Percentiles rank a stretch among this genome's conserved stretches.
phyloP scores from a whole-genome alignment of 2,113 vertebrate genomes.

The Embiotoca jacksoni region DNA sequence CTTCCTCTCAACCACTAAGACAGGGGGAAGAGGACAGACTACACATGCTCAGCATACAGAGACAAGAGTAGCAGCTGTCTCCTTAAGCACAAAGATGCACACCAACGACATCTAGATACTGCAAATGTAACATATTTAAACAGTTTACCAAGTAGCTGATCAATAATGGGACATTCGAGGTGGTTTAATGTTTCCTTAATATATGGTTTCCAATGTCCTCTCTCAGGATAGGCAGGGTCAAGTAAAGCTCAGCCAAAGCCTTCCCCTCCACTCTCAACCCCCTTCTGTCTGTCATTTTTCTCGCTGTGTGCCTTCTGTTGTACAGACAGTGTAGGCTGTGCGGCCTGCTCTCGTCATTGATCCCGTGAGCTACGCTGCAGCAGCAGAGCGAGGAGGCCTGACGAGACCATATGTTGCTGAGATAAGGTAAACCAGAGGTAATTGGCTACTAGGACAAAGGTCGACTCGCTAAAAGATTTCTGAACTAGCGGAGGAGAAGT shows the following conservation, averaged over 20 bases:
- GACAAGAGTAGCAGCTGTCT: too few species aligned
- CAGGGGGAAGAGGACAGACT: too few species aligned
- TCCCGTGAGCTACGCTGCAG: background rate
- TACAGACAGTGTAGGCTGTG: constrained; percentile 5
- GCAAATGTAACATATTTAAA: background rate
- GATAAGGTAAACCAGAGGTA: constrained; percentile 43
- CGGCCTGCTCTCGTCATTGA: constrained; percentile 23
- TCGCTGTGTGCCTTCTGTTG: constrained; percentile 4
- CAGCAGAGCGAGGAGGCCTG: background rate
- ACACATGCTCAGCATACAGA: too few species aligned
- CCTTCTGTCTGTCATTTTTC: background rate
- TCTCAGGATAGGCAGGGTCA: constrained; percentile 15
- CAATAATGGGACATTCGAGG: background rate
- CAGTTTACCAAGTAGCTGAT: background rate
- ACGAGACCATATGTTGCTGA: constrained; percentile 52
- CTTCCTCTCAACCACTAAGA: too few species aligned
- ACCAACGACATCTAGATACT: too few species aligned
- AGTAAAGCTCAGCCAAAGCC: constrained; percentile 38
- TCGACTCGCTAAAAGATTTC: constrained; percentile 23
- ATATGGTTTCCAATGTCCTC: constrained; percentile 5
- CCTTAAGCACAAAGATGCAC: too few species aligned
- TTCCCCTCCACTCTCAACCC: background rate
- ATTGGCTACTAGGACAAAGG: constrained; percentile 50
- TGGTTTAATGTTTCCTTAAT: background rate
- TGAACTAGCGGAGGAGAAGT: background rate